Evolutionary conservation across 2,113 vertebrate species (phyloP), one percentile per base, ranked within the genome.

Genomic region (Arothron firmamentum): DNA sequence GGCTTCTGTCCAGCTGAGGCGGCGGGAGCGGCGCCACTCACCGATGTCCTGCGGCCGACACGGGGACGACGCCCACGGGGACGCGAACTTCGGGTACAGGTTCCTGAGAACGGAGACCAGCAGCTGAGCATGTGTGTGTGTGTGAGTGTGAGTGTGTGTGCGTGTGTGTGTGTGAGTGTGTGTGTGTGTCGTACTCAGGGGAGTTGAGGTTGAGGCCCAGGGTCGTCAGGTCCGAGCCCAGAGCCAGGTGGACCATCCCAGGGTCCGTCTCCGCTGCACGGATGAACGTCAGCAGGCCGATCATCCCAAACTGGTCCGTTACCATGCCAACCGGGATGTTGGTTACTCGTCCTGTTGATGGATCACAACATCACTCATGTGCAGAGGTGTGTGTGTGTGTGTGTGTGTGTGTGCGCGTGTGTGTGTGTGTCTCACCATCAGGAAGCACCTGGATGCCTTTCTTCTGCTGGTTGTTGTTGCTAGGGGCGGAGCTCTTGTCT

Each of bases 321-420:
- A 99, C 96, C 97, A 99, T 99, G 87, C 97, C 97, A 81, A 93
- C 88, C 71, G 97, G 97, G 94, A 99, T 99, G 93, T 99, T 99
- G 86, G 95, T 99, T 90, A 99, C 96, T 63, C 96, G 95, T 66
- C 97, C 97, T 99, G 75, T 0, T 9, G 9, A 12, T 1, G 11
- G 11, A 38, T 12, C 8, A 38, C 11, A 9, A 12, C 34, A 3
- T 38, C 34, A 38, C 34, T 9, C 34, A 10, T 38, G 9, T 12
- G 34, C 34, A 38, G 34, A 9, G 12, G 15, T 28, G 50, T 55
- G 20, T n/a, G 19, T 53, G 38, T 46, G 20, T 18, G n/a, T 46
- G 38, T 47, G 20, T 23, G 31, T 16, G 11, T 34, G 21, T 56
- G 17, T 1, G n/a, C 34, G 13, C 45, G 17, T 54, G 19, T 49